Evolutionary conservation across 2,113 vertebrate species (phyloP), one percentile per base, ranked within the genome.

Genomic region (Callionymus lyra): DNA sequence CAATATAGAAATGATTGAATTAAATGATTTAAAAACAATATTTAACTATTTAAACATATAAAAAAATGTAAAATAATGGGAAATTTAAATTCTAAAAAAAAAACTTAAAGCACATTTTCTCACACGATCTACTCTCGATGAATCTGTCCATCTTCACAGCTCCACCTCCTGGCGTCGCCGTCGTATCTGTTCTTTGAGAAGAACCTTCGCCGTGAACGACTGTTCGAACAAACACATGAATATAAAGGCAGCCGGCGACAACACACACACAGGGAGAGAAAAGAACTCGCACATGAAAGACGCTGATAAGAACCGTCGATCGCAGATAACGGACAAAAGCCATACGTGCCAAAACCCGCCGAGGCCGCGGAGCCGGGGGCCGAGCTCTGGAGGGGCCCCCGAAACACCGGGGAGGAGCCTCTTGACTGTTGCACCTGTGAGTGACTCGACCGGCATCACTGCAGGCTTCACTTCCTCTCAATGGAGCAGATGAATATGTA

Each of bases 261-360:
- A 63, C 48, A 68, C 58, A 70, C 54, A 40, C 50, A 49, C 16
- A 44, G 17, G 42, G 27, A 34, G 50, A 77, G 63, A 34, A 74
- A 58, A 81, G 68, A 52, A 61, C 40, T 49, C 44, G 47, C 13
- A 45, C 76, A 85, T 83, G 77, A 79, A 82, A 83, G 43, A 13
- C 21, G 41, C 71, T 59, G 83, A 85, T 87, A 85, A 86, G 81
- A 53, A 37, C 65, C 74, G 65, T 15, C 65, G 68, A 73, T 59
- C 60, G 60, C 31, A 10, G 84, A 86, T 85, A 85, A 77, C 68
- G 70, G 44, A 85, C 82, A 84, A 85, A 81, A 66, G 53, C 65
- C 33, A 50, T 75, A 63, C 84, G 57, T 82, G 82, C 76, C 80
- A 70, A 77, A 82, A 84, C 77, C 53, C 59, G 76, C 81, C 70